phyloP scores from a whole-genome alignment of 2,888 invertebrate species.

The Hydraecia micacea region DNA sequence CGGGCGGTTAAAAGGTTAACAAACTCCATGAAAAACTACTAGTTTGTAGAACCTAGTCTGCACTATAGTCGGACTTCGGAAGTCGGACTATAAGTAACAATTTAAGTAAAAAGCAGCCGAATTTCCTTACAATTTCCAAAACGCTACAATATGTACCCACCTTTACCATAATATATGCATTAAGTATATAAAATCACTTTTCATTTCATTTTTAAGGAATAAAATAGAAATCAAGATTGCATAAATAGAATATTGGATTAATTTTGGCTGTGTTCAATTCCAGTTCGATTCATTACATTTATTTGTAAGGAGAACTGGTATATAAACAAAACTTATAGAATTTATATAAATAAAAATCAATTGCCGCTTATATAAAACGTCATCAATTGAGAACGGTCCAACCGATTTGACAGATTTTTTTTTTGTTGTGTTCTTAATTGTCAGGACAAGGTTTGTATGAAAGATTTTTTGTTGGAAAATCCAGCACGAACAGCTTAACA shows the following conservation, averaged over 20 bases:
- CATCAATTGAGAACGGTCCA: no score
- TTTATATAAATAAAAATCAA: no score
- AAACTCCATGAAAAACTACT: neutral
- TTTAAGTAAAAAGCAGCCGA: conserved; percentile 25
- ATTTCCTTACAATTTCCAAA: conserved; percentile 4
- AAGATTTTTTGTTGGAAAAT: neutral
- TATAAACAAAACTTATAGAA: neutral
- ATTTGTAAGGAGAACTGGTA: conserved; percentile 16
- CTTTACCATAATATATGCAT: conserved; percentile 5
- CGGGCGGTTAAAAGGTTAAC: no score
- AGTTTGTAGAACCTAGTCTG: conserved; percentile 7
- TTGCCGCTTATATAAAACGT: no score
- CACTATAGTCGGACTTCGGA: no score
- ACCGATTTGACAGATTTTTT: no score
- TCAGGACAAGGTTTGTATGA: no score
- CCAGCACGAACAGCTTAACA: neutral
- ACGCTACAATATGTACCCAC: conserved; percentile 13
- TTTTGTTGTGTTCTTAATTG: no score
- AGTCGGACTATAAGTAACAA: no score
- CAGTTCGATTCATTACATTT: neutral
- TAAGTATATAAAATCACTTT: conserved; percentile 31
- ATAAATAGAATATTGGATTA: neutral
- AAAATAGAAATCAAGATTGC: neutral
- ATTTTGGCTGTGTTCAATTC: conserved; percentile 15
- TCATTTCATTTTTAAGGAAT: conserved; percentile 4